phyloP scores from a whole-genome alignment of 2,113 vertebrate species.

The Neofelis nebulosa region DNA sequence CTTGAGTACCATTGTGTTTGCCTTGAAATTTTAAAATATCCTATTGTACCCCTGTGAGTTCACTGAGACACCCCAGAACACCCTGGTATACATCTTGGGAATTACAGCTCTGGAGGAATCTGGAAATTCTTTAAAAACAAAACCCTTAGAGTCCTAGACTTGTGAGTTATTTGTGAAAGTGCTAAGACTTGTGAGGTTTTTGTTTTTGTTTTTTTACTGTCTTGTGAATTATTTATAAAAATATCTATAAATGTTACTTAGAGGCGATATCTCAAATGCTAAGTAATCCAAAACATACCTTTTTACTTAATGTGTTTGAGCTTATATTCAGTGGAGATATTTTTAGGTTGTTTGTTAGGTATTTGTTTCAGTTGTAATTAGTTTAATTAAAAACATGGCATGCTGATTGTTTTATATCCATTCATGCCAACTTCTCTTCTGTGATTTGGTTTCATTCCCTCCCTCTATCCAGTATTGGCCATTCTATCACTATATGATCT shows the following conservation, averaged over 20 bases:
- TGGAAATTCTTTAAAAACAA: slow-evolving; percentile 36
- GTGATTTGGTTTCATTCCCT: background rate
- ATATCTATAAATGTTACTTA: background rate
- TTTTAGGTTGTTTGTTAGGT: background rate
- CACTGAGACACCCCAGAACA: background rate
- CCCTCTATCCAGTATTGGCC: background rate
- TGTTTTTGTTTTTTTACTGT: background rate
- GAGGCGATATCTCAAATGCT: background rate
- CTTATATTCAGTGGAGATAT: background rate
- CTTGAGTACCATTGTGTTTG: background rate
- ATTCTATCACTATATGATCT: background rate
- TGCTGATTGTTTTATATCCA: background rate
- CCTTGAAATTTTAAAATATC: background rate
- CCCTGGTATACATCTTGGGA: background rate
- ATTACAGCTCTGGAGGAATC: background rate
- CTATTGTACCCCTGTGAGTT: background rate
- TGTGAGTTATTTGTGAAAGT: background rate
- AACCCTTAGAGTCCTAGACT: background rate
- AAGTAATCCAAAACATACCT: background rate
- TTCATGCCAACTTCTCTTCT: background rate
- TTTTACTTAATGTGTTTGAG: background rate
- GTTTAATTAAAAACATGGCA: background rate
- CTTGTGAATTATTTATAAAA: background rate
- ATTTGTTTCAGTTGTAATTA: background rate
- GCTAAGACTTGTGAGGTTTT: background rate